Evolutionary conservation across 1,140 invertebrate species (phyloP), one percentile per base, ranked within the genome.

Genomic region (Apis florea): DNA sequence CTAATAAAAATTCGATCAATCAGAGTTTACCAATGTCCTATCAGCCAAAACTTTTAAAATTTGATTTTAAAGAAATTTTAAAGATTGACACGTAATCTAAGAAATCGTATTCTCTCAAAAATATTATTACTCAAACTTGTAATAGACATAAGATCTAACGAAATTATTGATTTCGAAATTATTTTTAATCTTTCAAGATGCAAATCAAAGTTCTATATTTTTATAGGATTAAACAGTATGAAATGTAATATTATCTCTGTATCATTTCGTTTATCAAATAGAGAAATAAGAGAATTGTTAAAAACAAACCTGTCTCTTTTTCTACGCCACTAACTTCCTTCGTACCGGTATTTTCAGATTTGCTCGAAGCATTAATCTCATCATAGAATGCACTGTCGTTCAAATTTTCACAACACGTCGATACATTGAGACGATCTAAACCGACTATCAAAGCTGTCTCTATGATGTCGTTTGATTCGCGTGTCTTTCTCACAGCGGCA

Each of bases 401-500:
- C 31, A 72, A 74, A 26, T 75, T 83, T 59, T 79, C 71, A 71
- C 74, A 83, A 74, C 70, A 74, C 74, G 81, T 49, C 15, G 81
- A 59, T 26, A 73, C 76, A 53, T 80, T 66, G 26, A 89, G 71
- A 67, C 78, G 63, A 67, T 90, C 86, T 74, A 90, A 64, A 70
- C 73, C 80, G 13, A 89, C 85, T 54, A 89, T 85, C 53, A 85
- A 68, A n/a, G 66, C 87, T 19, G 83, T 82, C 31, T 83, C 79
- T 49, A 82, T 76, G 74, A 89, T 85, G 26, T 88, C 85, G 71
- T 67, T 80, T 9, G 82, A 83, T 26, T 82, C 85, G 54, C 82
- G 85, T 11, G 58, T 85, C 58, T 85, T 89, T 79, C 87, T 87
- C 26, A 91, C 90, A 11, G 89, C 89, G 63, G 84, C 83, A 9